Conservation (phyloP, 2,888 invertebrate genomes). For the Physocephala rufipes region DNA sequence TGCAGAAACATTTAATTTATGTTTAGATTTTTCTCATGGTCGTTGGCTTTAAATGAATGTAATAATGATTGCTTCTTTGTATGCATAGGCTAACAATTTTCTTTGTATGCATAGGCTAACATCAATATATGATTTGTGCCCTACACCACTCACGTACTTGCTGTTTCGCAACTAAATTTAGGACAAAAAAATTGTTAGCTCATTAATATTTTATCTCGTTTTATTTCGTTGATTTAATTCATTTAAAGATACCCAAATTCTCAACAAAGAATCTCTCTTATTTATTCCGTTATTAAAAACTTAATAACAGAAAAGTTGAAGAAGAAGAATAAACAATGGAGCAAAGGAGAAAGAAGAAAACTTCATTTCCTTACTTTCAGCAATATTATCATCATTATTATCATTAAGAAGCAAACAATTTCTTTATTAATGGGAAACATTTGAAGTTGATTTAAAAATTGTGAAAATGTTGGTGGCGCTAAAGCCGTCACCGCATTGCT, state of each 20-base stretch:
- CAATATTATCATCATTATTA: too few relatives aligned
- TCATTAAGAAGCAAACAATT: conserved; percentile 15
- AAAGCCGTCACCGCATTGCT: neutral
- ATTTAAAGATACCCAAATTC: conserved; percentile 19
- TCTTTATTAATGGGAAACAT: conserved; percentile 31
- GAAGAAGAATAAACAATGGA: neutral
- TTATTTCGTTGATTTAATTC: conserved; percentile 7
- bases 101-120: too few relatives aligned
- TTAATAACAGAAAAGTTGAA: conserved; percentile 7
- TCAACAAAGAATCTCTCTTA: neutral
- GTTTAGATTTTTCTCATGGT: neutral
- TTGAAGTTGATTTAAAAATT: conserved; percentile 14
- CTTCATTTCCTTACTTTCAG: too few relatives aligned
- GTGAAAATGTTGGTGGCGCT: neutral
- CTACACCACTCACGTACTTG: too few relatives aligned
- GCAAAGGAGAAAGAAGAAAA: neutral
- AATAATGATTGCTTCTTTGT: too few relatives aligned
- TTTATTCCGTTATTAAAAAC: conserved; percentile 20
- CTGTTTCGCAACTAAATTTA: neutral
- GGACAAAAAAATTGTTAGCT: conserved; percentile 18
- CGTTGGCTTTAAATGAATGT: too few relatives aligned
- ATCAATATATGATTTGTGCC: too few relatives aligned
- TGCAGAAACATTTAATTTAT: neutral
- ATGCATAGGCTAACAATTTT: conserved; percentile 19
- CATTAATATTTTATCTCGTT: conserved; percentile 27